Conservation (phyloP, 2,797 vertebrate species). For the Xiphophorus birchmanni region DNA sequence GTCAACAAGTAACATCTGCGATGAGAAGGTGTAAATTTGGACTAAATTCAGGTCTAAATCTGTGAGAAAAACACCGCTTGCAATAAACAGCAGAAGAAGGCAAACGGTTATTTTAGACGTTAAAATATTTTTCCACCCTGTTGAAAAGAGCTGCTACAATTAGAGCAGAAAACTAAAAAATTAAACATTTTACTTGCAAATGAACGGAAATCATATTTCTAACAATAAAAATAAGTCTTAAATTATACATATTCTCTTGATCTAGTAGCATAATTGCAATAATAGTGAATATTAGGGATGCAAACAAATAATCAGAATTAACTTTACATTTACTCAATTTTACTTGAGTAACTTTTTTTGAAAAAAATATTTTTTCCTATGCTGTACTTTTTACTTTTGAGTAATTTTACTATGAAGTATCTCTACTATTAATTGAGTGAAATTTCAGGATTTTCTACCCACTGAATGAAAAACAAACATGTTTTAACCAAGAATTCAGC, state of each 20-base stretch:
- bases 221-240: neutral
- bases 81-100: slow-evolving; percentile 43
- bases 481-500: too few relatives aligned
- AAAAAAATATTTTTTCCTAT: too few relatives aligned
- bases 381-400: too few relatives aligned
- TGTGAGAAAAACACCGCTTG: slow-evolving; percentile 60
- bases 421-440: too few relatives aligned
- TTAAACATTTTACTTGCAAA: neutral
- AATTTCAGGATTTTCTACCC: too few relatives aligned
- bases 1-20: slow-evolving; percentile 68
- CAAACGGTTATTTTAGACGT: slow-evolving; percentile 18
- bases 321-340: too few relatives aligned
- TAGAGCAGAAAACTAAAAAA: slow-evolving; percentile 25
- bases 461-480: too few relatives aligned
- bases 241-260: neutral
- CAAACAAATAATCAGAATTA: too few relatives aligned
- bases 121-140: slow-evolving; percentile 30
- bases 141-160: slow-evolving; percentile 67
- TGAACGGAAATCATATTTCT: neutral
- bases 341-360: too few relatives aligned
- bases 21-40: slow-evolving; percentile 57
- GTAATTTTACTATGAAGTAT: too few relatives aligned
- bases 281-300: neutral
- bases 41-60: slow-evolving; percentile 56
- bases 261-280: neutral